Evolutionary conservation across 53 echinoderm and acorn worm species (phyloP).

Genomic region (Glandiceps talaboti): DNA sequence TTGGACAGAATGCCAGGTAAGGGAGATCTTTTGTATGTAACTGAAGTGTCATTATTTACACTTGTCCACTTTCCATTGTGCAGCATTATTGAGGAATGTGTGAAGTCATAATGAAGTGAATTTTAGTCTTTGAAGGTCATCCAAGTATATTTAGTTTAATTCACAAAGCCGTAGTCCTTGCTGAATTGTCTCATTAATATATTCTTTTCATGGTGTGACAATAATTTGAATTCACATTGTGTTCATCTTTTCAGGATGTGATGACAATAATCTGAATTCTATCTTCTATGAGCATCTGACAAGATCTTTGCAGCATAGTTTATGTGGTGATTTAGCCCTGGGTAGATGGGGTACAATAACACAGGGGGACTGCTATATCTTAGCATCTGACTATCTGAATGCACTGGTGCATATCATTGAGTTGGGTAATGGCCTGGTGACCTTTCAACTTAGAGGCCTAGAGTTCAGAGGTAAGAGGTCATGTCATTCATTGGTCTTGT

Average conservation of each 20-base stretch:
- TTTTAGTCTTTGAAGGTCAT: no score
- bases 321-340: constrained; percentile 83
- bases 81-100: no score
- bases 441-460: constrained; percentile 90
- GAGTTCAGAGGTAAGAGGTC: constrained; percentile 98
- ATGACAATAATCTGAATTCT: constrained; percentile 93
- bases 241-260: constrained; percentile 36
- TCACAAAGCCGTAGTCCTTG: background rate
- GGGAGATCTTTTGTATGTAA: no score
- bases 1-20: constrained; percentile 96
- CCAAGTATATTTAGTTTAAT: background rate
- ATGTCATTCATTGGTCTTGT: no score
- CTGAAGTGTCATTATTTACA: no score
- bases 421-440: constrained; percentile 85
- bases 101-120: no score
- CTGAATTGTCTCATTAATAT: no score
- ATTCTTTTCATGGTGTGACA: no score
- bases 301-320: constrained; percentile 81
- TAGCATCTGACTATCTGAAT: constrained; percentile 97
- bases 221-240: no score
- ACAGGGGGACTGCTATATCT: constrained; percentile 84
- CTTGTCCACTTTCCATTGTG: no score
- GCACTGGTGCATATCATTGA: constrained; percentile 90
- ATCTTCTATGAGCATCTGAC: constrained; percentile 99
- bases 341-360: constrained; percentile 84